Conservation (phyloP, 2,888 invertebrate genomes). For the Lepidonotus clava region DNA sequence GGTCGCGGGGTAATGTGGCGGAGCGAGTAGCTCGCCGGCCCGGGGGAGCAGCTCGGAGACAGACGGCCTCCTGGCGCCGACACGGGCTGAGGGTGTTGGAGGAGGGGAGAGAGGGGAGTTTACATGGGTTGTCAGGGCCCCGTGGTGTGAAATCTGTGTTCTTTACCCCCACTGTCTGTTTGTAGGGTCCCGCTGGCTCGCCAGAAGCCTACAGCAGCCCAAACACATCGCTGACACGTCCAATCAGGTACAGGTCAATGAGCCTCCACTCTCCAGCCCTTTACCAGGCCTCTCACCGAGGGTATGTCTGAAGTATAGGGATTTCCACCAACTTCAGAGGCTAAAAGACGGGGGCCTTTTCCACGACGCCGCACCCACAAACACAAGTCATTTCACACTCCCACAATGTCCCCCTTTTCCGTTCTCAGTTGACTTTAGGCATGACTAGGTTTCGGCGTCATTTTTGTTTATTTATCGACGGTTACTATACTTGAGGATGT, state of each 20-base stretch:
- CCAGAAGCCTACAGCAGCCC: neutral
- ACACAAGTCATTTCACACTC: no score
- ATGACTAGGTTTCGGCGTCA: no score
- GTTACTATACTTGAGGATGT: no score
- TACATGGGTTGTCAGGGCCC: neutral
- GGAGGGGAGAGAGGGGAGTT: neutral
- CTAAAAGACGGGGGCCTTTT: no score
- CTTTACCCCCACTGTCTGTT: constrained; percentile 24
- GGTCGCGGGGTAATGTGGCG: neutral
- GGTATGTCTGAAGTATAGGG: no score
- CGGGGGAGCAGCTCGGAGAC: neutral
- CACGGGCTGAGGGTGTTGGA: neutral
- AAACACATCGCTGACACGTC: constrained; percentile 42
- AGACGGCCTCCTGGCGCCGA: neutral
- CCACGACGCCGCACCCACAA: no score
- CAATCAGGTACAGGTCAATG: constrained; percentile 12
- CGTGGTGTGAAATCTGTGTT: constrained; percentile 40
- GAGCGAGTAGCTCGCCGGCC: neutral
- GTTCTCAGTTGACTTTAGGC: no score
- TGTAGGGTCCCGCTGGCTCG: constrained; percentile 33
- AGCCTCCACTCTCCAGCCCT: no score
- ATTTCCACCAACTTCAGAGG: no score
- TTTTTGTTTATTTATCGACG: no score
- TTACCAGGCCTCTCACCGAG: no score
- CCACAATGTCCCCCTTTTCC: no score